phyloP scores from a whole-genome alignment of 2,113 vertebrate species.

The Carassius carassius region DNA sequence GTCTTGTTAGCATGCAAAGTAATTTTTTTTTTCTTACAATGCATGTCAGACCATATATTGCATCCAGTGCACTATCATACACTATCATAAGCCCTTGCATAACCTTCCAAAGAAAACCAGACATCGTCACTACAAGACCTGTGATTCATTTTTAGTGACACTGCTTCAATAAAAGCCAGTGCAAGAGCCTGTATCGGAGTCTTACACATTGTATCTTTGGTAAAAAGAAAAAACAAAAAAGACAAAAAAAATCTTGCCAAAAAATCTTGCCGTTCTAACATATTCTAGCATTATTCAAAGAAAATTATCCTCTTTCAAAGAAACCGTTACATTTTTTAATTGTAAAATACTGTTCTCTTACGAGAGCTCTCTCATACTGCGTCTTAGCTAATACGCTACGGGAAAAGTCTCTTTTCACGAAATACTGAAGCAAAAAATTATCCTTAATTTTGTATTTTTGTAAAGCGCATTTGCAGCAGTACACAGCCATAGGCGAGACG shows the following conservation, averaged over 20 bases:
- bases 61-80: not conserved
- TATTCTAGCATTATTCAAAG: not conserved
- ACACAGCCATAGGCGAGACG: no score
- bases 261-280: not conserved
- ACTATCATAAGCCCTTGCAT: not conserved
- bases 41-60: not conserved
- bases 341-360: no score
- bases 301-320: not conserved
- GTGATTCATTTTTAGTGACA: conserved; percentile 7
- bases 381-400: no score
- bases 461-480: no score
- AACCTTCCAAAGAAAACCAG: conserved; percentile 11
- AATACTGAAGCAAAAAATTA: no score
- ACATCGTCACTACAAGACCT: not conserved
- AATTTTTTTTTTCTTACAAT: not conserved
- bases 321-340: not conserved
- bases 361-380: no score
- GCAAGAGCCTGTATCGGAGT: not conserved
- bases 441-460: no score
- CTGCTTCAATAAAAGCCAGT: not conserved
- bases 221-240: no score
- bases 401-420: no score
- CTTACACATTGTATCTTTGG: not conserved
- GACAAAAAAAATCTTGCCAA: no score
- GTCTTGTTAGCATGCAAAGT: conserved; percentile 16